These are phyloP conservation scores for Pygoscelis adeliae DNA, from an alignment of 2,113 vertebrate genomes.

Conservation along the genomic window DNA sequence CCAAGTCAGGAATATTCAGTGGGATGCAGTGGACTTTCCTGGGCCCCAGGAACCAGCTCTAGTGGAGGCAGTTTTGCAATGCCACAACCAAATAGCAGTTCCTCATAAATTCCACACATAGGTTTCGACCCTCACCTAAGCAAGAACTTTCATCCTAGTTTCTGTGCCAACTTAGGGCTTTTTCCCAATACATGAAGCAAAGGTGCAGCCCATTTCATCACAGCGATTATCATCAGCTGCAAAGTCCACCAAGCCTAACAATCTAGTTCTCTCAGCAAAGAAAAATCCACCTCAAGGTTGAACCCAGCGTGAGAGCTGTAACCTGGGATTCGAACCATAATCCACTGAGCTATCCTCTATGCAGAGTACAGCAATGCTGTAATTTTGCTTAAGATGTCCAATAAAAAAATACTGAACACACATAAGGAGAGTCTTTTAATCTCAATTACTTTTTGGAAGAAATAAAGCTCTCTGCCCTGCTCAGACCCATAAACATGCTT, in stretches of 20 bases:
- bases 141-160: accelerated
- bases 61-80: neutral
- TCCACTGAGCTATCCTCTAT: neutral
- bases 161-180: neutral
- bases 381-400: slow-evolving; percentile 45
- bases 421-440: slow-evolving; percentile 26
- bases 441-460: slow-evolving; percentile 31
- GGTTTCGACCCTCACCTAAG: neutral
- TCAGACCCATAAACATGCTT: slow-evolving; percentile 22
- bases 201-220: neutral
- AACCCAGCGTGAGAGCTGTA: neutral
- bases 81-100: neutral
- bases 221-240: neutral
- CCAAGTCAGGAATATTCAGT: neutral
- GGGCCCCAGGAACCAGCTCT: neutral
- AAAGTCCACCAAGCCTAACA: neutral
- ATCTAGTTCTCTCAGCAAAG: neutral
- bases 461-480: slow-evolving; percentile 16
- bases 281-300: slow-evolving; percentile 8
- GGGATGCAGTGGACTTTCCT: neutral
- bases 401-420: slow-evolving; percentile 36
- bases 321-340: slow-evolving; percentile 27
- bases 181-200: neutral
- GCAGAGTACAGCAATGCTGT: neutral
- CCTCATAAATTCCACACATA: neutral